Conservation (phyloP, 2,797 vertebrate species). For the Trachops cirrhosus region DNA sequence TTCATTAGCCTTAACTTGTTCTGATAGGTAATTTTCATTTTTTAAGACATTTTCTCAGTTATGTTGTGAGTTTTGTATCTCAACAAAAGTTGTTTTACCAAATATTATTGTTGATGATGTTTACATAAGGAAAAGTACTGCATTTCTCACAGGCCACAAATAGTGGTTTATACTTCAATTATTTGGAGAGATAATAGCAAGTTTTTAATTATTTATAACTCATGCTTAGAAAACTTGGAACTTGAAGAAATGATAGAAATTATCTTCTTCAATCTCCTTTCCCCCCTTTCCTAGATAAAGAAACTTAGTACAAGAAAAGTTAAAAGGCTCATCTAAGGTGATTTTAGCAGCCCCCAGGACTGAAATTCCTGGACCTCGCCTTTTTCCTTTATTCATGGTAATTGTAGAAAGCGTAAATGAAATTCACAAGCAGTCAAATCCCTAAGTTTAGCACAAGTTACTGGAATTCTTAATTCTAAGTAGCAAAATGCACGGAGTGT, state of each 20-base stretch:
- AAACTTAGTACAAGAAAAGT: not conserved
- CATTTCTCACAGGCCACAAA: not conserved
- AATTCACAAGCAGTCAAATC: not conserved
- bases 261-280: not conserved
- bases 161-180: conserved; percentile 29
- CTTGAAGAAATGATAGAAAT: conserved; percentile 40
- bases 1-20: not conserved
- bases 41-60: not conserved
- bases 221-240: conserved; percentile 35
- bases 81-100: not conserved
- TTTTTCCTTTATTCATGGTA: not conserved
- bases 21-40: not conserved
- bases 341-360: not conserved
- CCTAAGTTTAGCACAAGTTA: not conserved
- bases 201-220: conserved; percentile 57
- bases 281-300: not conserved
- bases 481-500: not conserved
- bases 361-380: not conserved
- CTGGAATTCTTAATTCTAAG: not conserved
- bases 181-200: conserved; percentile 53
- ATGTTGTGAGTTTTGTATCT: not conserved
- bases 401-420: not conserved
- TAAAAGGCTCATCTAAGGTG: not conserved
- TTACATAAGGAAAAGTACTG: conserved; percentile 24
- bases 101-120: not conserved